These are phyloP conservation scores for Chorisops tibialis DNA, from an alignment of 2,888 invertebrate genomes.

Conservation along the genomic window DNA sequence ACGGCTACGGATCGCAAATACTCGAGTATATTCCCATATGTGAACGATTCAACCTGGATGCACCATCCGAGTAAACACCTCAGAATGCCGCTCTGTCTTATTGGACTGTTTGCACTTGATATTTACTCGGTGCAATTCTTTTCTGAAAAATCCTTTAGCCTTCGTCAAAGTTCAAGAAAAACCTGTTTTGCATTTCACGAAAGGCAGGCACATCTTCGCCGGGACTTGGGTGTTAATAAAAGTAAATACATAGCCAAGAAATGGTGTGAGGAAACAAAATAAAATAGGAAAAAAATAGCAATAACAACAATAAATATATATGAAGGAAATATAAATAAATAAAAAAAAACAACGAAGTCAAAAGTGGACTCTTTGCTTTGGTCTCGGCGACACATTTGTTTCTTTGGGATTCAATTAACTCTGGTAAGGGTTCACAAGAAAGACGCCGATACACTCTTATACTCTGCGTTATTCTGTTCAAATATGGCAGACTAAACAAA, in stretches of 20 bases:
- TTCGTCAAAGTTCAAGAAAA: constrained; percentile 7
- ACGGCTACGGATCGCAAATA: too few species aligned
- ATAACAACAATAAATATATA: not conserved
- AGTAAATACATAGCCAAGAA: not conserved
- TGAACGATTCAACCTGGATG: too few species aligned
- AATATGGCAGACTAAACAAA: constrained; percentile 8
- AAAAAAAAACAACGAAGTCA: too few species aligned
- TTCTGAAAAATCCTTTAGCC: constrained; percentile 5
- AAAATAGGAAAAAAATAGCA: too few species aligned
- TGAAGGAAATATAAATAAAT: not conserved
- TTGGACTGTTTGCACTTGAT: constrained; percentile 17
- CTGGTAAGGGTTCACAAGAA: not conserved
- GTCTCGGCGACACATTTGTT: not conserved
- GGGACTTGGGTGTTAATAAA: constrained; percentile 10
- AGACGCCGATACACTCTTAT: not conserved
- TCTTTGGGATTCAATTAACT: not conserved
- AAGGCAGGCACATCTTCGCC: not conserved
- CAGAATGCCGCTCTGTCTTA: too few species aligned
- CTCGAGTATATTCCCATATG: too few species aligned
- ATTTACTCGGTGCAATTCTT: constrained; percentile 12
- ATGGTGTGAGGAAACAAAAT: not conserved
- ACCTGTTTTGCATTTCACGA: constrained; percentile 11
- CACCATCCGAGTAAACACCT: too few species aligned
- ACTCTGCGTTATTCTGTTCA: not conserved
- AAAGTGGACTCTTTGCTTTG: not conserved